Evolutionary conservation across 2,888 invertebrate species (phyloP).

Genomic region (Andrena fulva): DNA sequence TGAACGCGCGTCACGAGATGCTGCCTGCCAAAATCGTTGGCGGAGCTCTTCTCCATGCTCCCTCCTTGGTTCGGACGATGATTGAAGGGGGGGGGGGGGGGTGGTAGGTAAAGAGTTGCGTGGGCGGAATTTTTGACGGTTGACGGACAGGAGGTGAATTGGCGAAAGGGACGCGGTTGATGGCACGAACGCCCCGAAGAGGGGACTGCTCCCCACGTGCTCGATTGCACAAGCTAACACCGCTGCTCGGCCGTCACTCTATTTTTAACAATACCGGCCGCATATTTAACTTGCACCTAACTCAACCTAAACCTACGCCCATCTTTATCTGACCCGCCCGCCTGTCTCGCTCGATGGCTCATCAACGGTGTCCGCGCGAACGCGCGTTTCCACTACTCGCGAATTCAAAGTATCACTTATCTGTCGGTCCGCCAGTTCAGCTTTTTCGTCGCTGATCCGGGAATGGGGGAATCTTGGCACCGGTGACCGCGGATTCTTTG

Average conservation of each 20-base stretch:
- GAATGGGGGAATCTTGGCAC: too few relatives aligned
- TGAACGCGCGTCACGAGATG: constrained; percentile 34
- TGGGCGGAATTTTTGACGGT: constrained; percentile 39
- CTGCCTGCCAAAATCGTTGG: constrained; percentile 50
- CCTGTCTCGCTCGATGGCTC: not conserved
- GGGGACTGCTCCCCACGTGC: constrained; percentile 77
- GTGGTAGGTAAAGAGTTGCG: not conserved
- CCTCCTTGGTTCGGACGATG: not conserved
- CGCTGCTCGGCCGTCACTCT: constrained; percentile 82
- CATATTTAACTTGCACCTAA: constrained; percentile 84
- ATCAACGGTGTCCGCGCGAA: not conserved
- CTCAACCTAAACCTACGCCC: constrained; percentile 64
- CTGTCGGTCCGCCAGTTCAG: not conserved
- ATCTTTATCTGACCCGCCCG: not conserved
- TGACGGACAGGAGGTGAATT: not conserved
- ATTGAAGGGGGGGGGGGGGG: not conserved
- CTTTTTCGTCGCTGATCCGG: too few relatives aligned
- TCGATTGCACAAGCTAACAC: constrained; percentile 80
- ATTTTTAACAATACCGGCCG: constrained; percentile 82
- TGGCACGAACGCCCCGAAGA: not conserved
- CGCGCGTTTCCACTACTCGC: constrained; percentile 6
- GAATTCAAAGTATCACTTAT: constrained; percentile 12
- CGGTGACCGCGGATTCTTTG: too few relatives aligned
- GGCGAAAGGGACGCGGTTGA: not conserved
- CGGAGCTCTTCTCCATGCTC: not conserved